These are phyloP conservation scores for Stigmatopora nigra DNA, from an alignment of 2,113 vertebrate species.

Conservation along the genomic window DNA sequence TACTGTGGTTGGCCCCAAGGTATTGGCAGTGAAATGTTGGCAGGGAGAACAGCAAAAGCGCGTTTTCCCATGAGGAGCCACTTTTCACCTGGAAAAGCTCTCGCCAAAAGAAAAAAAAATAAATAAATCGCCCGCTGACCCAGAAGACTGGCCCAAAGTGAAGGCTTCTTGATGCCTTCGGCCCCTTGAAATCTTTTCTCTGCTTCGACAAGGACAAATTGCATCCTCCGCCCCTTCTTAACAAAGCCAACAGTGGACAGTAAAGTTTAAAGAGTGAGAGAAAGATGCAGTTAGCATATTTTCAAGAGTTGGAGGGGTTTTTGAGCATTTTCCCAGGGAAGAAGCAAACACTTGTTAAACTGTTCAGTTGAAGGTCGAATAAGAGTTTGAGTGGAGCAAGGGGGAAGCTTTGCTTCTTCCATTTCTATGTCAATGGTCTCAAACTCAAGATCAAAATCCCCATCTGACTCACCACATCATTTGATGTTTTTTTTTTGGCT, in stretches of 20 bases:
- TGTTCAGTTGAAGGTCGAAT: background rate
- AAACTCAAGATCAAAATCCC: too few relatives aligned
- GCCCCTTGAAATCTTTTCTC: conserved; percentile 44
- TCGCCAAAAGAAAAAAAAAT: conserved; percentile 27
- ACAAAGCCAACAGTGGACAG: conserved; percentile 45
- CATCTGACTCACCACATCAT: too few relatives aligned
- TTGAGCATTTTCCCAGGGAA: conserved; percentile 59
- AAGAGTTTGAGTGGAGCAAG: too few relatives aligned
- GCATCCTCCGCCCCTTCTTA: conserved; percentile 52
- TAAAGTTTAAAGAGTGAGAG: conserved; percentile 34
- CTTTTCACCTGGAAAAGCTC: conserved; percentile 66
- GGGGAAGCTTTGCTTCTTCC: too few relatives aligned
- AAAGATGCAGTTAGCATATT: conserved; percentile 32
- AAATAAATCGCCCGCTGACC: conserved; percentile 53
- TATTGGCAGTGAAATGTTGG: conserved; percentile 33
- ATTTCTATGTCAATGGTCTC: too few relatives aligned
- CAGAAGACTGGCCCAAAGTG: conserved; percentile 52
- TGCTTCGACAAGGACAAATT: conserved; percentile 69
- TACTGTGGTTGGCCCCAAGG: conserved; percentile 33
- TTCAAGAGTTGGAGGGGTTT: conserved; percentile 41
- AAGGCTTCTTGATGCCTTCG: conserved; percentile 43
- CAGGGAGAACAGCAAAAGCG: conserved; percentile 17
- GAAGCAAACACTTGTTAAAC: conserved; percentile 12
- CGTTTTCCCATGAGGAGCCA: conserved; percentile 59
- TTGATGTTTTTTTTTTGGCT: too few relatives aligned